Percentiles rank a stretch among this genome's conserved stretches.
These are phyloP conservation scores for Tringa solitaria DNA, from an alignment of 2,113 vertebrate genomes.

Conservation along the genomic window DNA sequence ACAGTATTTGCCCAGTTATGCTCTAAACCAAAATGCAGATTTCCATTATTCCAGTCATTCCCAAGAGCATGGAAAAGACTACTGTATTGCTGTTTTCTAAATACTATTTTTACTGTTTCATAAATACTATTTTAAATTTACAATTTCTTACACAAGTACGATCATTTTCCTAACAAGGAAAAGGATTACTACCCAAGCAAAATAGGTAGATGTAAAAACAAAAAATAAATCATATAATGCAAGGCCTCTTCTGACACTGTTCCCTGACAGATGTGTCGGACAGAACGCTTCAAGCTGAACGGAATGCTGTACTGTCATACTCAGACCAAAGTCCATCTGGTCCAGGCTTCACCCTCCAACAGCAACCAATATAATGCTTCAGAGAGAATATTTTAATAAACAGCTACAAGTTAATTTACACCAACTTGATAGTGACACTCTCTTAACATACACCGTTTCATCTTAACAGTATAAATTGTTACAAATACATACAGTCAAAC, in stretches of 20 bases:
- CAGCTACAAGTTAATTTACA: constrained; percentile 22
- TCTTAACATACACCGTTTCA: not conserved
- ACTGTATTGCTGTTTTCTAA: not conserved
- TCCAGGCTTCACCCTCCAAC: not conserved
- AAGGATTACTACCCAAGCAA: not conserved
- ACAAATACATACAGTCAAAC: not conserved
- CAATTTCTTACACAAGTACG: not conserved
- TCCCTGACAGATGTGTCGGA: not conserved
- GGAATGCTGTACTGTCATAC: not conserved
- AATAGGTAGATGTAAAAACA: not conserved
- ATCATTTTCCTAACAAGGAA: not conserved
- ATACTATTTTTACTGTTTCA: not conserved
- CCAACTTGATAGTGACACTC: not conserved
- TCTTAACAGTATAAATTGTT: constrained; percentile 2
- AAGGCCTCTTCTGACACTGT: not conserved
- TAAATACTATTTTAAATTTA: not conserved
- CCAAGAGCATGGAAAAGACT: not conserved
- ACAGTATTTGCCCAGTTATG: not conserved
- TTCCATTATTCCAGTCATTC: not conserved
- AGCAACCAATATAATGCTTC: not conserved
- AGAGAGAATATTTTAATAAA: constrained; percentile 23
- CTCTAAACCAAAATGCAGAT: not conserved
- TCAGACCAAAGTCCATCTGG: constrained; percentile 12
- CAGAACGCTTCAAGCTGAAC: not conserved
- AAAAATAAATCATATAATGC: not conserved